phyloP scores from a whole-genome alignment of 1,140 invertebrate species.

The Anagrus nilaparvatae region DNA sequence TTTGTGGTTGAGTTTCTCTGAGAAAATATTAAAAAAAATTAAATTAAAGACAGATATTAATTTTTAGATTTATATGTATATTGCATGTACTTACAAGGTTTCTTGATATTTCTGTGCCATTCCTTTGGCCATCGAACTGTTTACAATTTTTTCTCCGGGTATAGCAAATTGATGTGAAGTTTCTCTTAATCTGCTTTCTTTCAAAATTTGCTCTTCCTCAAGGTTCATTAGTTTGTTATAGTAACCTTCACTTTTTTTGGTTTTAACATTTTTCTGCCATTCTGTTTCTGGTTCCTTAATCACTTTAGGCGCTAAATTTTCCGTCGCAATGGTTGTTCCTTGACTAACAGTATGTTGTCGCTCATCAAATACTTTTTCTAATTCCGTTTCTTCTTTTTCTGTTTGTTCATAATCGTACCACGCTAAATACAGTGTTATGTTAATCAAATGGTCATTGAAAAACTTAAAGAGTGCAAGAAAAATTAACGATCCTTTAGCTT shows the following conservation, averaged over 20 bases:
- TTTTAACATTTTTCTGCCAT: conserved; percentile 72
- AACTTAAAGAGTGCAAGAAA: background rate
- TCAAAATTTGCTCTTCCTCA: conserved; percentile 74
- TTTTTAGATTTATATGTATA: conserved; percentile 8
- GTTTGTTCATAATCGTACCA: conserved; percentile 88
- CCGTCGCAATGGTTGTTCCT: conserved; percentile 49
- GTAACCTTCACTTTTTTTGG: conserved; percentile 75
- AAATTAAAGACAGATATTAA: background rate
- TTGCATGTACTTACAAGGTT: conserved; percentile 76
- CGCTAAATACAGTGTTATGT: conserved; percentile 47
- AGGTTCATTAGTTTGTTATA: conserved; percentile 72
- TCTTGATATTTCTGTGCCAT: conserved; percentile 79
- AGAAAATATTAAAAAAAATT: conserved; percentile 8
- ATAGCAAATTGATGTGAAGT: conserved; percentile 71
- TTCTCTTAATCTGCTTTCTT: conserved; percentile 68
- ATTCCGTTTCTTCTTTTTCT: conserved; percentile 71
- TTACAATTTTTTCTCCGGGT: conserved; percentile 70
- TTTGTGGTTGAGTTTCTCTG: background rate
- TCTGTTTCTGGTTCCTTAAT: conserved; percentile 66
- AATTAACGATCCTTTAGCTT: conserved; percentile 5
- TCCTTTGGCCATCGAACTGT: conserved; percentile 66
- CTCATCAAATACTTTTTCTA: conserved; percentile 80
- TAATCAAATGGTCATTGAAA: background rate
- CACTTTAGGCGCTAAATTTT: conserved; percentile 55
- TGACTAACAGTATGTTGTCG: conserved; percentile 57